Base-by-base conservation (phyloP, 2,797 vertebrate species). In the Antennarius maculatus region DNA sequence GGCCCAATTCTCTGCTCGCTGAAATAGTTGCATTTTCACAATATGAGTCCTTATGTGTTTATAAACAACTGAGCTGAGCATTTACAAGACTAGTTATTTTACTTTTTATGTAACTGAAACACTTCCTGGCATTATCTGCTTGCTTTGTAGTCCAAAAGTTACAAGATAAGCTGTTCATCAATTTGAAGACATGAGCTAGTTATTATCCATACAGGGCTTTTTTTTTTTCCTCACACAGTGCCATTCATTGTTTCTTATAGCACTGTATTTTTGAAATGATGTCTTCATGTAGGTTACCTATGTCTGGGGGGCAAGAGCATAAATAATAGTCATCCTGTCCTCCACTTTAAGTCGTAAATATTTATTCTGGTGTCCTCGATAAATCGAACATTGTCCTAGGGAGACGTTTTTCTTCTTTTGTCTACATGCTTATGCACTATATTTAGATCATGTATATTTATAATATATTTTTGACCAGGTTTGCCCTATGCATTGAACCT, bases 401-500 rank as follows among this genome's bases (percentile, higher is more conserved):
- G 9, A 6, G 14, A 14, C 47, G 13, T 18, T 54, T 11, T 45
- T 6, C n/a, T 66, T 10, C 9, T 46, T 8, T 3, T 16, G 0
- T 49, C 2, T 27, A 42, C 7, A 3, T 16, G 0, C 46, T 2
- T 34, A 12, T n/a, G 6, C 39, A 43, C 31, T 34, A 34, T 34
- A 8, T 34, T 34, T 34, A 23, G 1, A 43, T 9, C 41, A 2
- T 54, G 0, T 29, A 4, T 43, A 14, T 5, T 1, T 27, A 39
- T 34, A 34, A 7, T 45, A 18, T 16, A 2, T 28, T 14, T 65
- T 31, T 57, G 2, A 63, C 4, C 76, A 99, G 97, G 97, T 62
- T 90, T 99, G 64, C 96, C 97, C 0, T 99, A 97, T 77, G 95
- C 97, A 1, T 83, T 99, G 92, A 96, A 94, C 83, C 94, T 97